These are phyloP conservation scores for Saccostrea glomerata DNA, from an alignment of 1,140 invertebrate genomes.

Conservation along the genomic window DNA sequence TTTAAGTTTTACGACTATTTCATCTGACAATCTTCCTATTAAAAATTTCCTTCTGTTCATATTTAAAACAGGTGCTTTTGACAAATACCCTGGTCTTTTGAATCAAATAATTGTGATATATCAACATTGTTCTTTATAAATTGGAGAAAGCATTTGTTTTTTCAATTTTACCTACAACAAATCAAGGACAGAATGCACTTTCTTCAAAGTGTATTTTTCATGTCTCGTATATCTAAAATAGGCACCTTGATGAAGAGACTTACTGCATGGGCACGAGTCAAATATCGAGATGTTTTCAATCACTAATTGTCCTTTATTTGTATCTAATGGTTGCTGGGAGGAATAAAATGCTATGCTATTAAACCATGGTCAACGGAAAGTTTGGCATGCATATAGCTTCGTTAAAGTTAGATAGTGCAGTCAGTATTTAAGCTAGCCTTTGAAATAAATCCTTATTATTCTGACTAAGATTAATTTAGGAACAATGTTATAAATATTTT, in stretches of 20 bases:
- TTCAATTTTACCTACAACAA: too few species aligned
- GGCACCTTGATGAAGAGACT: constrained; percentile 36
- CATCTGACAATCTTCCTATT: too few species aligned
- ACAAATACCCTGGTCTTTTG: too few species aligned
- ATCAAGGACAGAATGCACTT: too few species aligned
- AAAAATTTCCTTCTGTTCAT: too few species aligned
- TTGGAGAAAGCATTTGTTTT: too few species aligned
- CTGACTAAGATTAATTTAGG: not conserved
- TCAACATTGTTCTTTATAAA: too few species aligned
- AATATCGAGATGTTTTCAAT: constrained; percentile 40
- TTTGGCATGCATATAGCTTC: constrained; percentile 46
- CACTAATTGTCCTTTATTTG: constrained; percentile 30
- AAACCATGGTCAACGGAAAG: constrained; percentile 42
- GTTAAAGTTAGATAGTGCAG: constrained; percentile 48
- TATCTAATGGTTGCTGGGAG: constrained; percentile 49
- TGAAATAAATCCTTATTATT: not conserved
- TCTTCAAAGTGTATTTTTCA: too few species aligned
- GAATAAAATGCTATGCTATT: constrained; percentile 49
- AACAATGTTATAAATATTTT: not conserved
- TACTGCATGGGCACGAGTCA: constrained; percentile 36
- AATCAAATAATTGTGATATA: too few species aligned
- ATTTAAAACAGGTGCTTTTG: too few species aligned
- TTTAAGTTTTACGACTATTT: too few species aligned
- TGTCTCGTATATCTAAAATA: not conserved
- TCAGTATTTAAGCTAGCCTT: not conserved